phyloP scores from a whole-genome alignment of 2,797 vertebrate species.

The Trematomus bernacchii region DNA sequence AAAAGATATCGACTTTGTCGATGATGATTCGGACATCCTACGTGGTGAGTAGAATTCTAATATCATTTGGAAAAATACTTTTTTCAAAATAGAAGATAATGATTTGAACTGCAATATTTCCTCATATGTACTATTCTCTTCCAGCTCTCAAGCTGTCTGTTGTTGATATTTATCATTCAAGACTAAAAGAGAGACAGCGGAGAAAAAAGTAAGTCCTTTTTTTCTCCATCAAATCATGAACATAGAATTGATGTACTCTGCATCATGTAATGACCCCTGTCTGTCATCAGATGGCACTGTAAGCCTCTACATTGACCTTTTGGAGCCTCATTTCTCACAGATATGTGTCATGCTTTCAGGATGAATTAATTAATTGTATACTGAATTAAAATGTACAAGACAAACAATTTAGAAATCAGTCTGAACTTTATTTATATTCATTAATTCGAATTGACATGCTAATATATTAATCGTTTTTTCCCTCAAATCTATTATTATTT shows the following conservation, averaged over 20 bases:
- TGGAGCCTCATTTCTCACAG: background rate
- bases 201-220: constrained; percentile 94
- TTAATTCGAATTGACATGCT: constrained; percentile 24
- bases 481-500: constrained; percentile 34
- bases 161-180: constrained; percentile 98
- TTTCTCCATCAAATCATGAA: background rate
- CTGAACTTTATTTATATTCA: constrained; percentile 30
- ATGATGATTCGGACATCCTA: constrained; percentile 98
- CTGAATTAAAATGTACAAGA: constrained; percentile 32
- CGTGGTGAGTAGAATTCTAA: constrained; percentile 86
- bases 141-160: constrained; percentile 97
- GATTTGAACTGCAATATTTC: background rate
- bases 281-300: constrained; percentile 68
- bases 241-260: background rate
- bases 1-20: constrained; percentile 99
- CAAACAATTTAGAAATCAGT: constrained; percentile 18
- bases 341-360: constrained; percentile 31
- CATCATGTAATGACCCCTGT: constrained; percentile 39
- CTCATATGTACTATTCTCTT: constrained; percentile 40
- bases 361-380: constrained; percentile 34
- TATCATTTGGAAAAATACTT: background rate
- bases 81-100: background rate
- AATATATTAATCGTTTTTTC: constrained; percentile 41
- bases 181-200: constrained; percentile 96
- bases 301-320: constrained; percentile 16